Evolutionary conservation across 2,797 vertebrate species (phyloP), one percentile per base, ranked within the genome.

Genomic region (Malacoraja senta): DNA sequence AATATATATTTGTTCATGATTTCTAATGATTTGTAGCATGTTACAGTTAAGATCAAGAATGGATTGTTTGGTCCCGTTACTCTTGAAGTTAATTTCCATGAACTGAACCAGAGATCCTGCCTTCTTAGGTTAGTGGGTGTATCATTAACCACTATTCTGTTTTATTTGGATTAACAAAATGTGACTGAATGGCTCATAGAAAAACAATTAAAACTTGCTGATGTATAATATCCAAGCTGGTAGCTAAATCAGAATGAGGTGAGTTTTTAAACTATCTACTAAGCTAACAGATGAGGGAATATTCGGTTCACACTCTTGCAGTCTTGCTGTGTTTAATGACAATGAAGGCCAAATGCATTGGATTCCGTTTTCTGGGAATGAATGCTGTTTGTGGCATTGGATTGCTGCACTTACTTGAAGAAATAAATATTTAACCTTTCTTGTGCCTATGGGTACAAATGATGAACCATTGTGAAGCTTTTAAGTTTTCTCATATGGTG

Each of bases 1-100:
- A 32, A 90, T 32, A 90, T 68, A 17, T 13, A 71, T 74, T 44
- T 29, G 35, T 91, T 91, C 90, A 53, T 91, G 65, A 91, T 91
- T 91, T 74, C 68, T 91, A 71, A 91, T 74, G 21, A 9, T 44
- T 91, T 53, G 63, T 74, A 91, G 68, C 68, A 26, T 44, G 3
- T 21, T 91, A 6, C 32, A 32, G 0, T 35, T 21, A 29, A 91
- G 44, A 74, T 71, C 35, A 74, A 74, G 24, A 7, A 38, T 91
- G 9, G 8, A 71, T 91, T 91, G 19, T 53, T 74, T 29, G 13
- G 29, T 58, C 1, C 38, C 7, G 3, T 53, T 68, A 2, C 8
- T 53, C 74, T 74, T 53, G 1, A 53, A 44, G 38, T 74, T 91
- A 29, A 8, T 92, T 76, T 76, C 4, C 3, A n/a, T 91, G 4